Evolutionary conservation across 2,797 vertebrate genomes (phyloP), one percentile per base, ranked within the genome.

Genomic region (Myotis myotis): DNA sequence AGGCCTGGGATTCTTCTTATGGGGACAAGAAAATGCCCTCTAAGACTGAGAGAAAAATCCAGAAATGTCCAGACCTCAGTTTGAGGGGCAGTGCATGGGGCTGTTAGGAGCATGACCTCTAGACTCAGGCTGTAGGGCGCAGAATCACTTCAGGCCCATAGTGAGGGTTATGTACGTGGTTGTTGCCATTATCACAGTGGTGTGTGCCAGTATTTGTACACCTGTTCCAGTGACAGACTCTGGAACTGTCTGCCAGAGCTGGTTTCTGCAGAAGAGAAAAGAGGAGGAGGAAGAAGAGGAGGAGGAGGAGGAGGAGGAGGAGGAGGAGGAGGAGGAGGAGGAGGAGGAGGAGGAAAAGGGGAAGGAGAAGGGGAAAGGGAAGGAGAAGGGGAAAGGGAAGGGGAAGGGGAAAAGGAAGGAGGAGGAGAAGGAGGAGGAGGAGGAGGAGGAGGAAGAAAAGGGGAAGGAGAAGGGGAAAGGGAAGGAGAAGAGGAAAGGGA

Each of bases 391-490:
- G 36, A 44, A 53, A 19, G 10, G 36, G 44, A 55, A 30, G n/a
- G 28, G 1, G 11, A 8, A 16, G 17, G 10, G 36, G 44, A 55
- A 30, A n/a, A 28, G 1, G 11, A 8, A 16, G 17, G 5, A 30
- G 9, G 16, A 19, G 19, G 5, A 19, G 28, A 4, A 4, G 28
- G 10, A 8, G 28, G 16, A 3, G 9, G 16, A 19, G 5, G 36
- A 36, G 36, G 36, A 36, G 23, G 1, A 9, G 9, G 5, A 16
- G 30, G n/a, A n/a, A n/a, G n/a, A n/a, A n/a, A 3, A 23, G 19
- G 8, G 6, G 6, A 22, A 25, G 8, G 49, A 0, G n/a, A 3
- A 23, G 19, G 8, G 6, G 6, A 22, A 25, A 0, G 0, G 2
- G 41, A 44, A 44, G 41, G 8, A 2, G 41, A 8, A 44, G 41